Percentiles rank a stretch among this genome's conserved stretches.
phyloP scores from a whole-genome alignment of 2,797 vertebrate genomes.

The Podarcis siculus region DNA sequence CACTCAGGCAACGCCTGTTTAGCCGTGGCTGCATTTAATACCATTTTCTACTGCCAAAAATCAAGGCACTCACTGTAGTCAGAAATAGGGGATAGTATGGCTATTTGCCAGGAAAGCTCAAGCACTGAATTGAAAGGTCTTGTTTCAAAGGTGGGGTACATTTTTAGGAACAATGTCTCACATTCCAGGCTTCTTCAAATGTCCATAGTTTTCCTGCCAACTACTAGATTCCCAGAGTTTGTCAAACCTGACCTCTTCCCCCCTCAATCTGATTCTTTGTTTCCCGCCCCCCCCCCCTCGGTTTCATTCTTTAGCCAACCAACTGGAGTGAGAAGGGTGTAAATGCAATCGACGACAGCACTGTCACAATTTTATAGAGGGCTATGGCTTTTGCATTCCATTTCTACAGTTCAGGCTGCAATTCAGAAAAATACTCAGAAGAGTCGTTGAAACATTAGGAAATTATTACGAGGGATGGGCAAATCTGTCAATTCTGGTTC shows the following conservation, averaged over 20 bases:
- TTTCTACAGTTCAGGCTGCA: not conserved
- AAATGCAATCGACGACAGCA: not conserved
- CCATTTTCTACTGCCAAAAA: conserved; percentile 62
- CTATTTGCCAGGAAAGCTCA: not conserved
- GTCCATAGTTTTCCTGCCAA: not conserved
- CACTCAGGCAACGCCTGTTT: not conserved
- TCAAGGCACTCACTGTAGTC: not conserved
- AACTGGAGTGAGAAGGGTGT: not conserved
- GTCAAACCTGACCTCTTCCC: not conserved
- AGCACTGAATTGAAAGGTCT: not conserved
- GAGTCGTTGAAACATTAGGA: not conserved
- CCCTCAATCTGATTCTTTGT: not conserved
- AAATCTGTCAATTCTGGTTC: no score
- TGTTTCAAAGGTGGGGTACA: not conserved
- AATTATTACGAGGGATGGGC: not conserved
- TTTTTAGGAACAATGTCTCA: not conserved
- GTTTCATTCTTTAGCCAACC: not conserved
- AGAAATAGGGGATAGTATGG: not conserved
- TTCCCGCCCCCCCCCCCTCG: no score
- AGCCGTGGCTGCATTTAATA: not conserved
- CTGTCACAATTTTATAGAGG: not conserved
- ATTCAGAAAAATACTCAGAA: not conserved
- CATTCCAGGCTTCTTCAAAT: not conserved
- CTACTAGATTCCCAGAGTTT: not conserved
- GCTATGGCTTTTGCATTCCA: not conserved